These are phyloP conservation scores for Burhinus bistriatus DNA, from an alignment of 2,113 vertebrate species.

Conservation along the genomic window DNA sequence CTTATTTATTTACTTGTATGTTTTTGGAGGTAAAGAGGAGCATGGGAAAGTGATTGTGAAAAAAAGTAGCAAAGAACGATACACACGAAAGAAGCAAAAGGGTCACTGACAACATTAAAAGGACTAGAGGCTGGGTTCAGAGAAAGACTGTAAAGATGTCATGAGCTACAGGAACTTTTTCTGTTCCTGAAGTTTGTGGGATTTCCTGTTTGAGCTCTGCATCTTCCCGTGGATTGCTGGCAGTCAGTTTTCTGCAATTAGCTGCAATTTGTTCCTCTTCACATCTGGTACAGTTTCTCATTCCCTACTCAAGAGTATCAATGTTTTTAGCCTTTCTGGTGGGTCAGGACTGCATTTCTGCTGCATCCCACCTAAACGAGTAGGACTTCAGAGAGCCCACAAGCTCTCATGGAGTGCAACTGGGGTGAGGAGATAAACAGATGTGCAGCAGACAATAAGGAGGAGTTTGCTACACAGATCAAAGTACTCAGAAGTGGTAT, in stretches of 20 bases:
- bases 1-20: conserved; percentile 2
- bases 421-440: not conserved
- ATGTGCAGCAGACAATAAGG: not conserved
- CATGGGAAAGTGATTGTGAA: not conserved
- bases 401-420: not conserved
- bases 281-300: not conserved
- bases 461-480: not conserved
- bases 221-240: not conserved
- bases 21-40: not conserved
- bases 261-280: not conserved
- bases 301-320: not conserved
- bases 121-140: not conserved
- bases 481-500: not conserved
- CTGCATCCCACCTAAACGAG: not conserved
- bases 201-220: not conserved
- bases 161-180: not conserved
- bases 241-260: not conserved
- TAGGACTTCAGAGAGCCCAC: not conserved
- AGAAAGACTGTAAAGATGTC: not conserved
- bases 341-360: not conserved
- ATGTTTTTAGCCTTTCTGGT: not conserved
- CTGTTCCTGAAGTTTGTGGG: not conserved
- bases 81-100: not conserved
- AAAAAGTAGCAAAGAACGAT: not conserved
- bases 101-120: not conserved